phyloP scores from a whole-genome alignment of 2,113 vertebrate species.

The Pelodiscus sinensis region DNA sequence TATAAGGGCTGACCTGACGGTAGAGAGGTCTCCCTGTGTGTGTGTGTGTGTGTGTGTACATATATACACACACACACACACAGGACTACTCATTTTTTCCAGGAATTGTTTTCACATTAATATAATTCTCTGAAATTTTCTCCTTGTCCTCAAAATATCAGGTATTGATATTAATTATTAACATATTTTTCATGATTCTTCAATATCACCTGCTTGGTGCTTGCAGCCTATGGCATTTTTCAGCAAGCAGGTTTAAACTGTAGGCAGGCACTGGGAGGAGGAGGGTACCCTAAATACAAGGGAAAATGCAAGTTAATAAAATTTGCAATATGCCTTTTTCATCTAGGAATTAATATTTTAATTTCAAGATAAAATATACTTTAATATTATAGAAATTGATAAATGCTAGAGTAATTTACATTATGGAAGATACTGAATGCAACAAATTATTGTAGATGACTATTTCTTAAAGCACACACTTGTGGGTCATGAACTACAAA shows the following conservation, averaged over 20 bases:
- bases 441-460: background rate
- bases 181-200: background rate
- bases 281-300: background rate
- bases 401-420: background rate
- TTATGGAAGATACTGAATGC: background rate
- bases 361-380: background rate
- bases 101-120: background rate
- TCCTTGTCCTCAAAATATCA: background rate
- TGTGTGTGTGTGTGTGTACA: no score
- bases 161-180: background rate
- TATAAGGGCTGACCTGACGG: no score
- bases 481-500: background rate
- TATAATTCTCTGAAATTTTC: background rate
- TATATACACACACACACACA: no score
- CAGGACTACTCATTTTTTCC: background rate
- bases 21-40: no score
- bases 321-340: background rate
- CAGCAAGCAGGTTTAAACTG: background rate
- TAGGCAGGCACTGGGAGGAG: background rate
- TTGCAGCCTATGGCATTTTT: background rate
- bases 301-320: background rate
- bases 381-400: background rate
- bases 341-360: background rate
- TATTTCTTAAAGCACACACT: background rate
- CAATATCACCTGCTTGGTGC: background rate